Evolutionary conservation across 2,888 invertebrate species (phyloP).

Genomic region (Xylophagus ater): DNA sequence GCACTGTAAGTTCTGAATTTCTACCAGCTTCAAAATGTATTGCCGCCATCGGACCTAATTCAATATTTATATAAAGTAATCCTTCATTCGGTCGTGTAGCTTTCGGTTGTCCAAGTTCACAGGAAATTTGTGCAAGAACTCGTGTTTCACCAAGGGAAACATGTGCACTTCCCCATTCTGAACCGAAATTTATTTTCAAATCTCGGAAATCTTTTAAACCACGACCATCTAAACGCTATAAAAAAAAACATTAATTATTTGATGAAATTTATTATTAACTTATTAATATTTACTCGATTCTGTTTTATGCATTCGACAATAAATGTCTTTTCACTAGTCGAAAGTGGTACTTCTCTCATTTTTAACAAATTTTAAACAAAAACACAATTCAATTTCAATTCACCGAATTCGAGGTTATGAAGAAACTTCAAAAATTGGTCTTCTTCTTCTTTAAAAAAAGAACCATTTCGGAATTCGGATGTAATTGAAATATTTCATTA

Average conservation of each 20-base stretch:
- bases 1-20: constrained; percentile 59
- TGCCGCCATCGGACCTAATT: constrained; percentile 76
- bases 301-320: constrained; percentile 51
- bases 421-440: constrained; percentile 2
- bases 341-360: constrained; percentile 55
- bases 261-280: background rate
- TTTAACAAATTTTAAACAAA: constrained; percentile 20
- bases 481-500: too few relatives aligned
- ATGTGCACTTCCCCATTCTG: constrained; percentile 72
- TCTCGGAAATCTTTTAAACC: constrained; percentile 60
- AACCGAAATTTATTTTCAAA: constrained; percentile 61
- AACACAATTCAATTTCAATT: background rate
- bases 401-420: background rate
- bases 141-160: constrained; percentile 74
- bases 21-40: constrained; percentile 71
- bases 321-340: constrained; percentile 62
- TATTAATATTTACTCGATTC: constrained; percentile 43
- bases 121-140: constrained; percentile 76
- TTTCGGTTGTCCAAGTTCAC: constrained; percentile 78
- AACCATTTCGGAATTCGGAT: too few relatives aligned
- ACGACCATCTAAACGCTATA: constrained; percentile 71
- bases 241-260: constrained; percentile 18
- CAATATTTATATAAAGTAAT: constrained; percentile 71
- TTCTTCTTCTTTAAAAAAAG: too few relatives aligned
- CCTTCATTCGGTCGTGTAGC: constrained; percentile 82